Evolutionary conservation across 2,113 vertebrate genomes (phyloP), one percentile per base, ranked within the genome.

Genomic region (Ursus arctos): DNA sequence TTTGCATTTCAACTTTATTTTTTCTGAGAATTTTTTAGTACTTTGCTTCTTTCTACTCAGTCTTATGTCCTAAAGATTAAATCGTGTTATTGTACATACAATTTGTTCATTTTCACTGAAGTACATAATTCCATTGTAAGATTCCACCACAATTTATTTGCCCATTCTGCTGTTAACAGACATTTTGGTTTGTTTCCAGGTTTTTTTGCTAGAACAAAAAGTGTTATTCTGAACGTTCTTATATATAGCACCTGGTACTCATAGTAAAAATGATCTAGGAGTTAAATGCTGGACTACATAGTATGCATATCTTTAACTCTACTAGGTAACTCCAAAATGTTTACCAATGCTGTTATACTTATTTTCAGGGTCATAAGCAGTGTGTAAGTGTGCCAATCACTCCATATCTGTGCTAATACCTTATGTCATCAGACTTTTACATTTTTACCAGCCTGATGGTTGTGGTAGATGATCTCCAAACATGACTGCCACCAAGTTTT

Each of bases 251-350:
- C 26, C 28, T 72, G n/a, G 47, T 89, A 69, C 8, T 92, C 18
- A 72, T 0, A 94, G 28, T 26, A 95, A 89, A 88, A 77, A 81
- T 88, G 36, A 91, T 53, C 49, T 53, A 87, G 61, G 12, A 79
- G 84, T 94, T 92, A 92, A 89, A 79, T 6, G 43, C 65, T 83
- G 26, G 11, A 74, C 40, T 47, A 89, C 7, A 77, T 24, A 53
- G 19, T 49, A 87, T 22, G 40, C 4, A 87, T 24, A 95, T 43
- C 59, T 83, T 96, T 36, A 55, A 55, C 55, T 76, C 94, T 47
- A 92, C 53, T 63, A 59, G 65, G 71, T 57, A 95, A 97, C 24
- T 72, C 36, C 55, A 90, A 89, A 97, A 72, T 83, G 16, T 85
- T 93, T 96, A 59, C 85, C 93, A 85, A 91, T 88, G 88, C 15